Conservation (phyloP, 2,113 vertebrate genomes). For the Melierax canorus region DNA sequence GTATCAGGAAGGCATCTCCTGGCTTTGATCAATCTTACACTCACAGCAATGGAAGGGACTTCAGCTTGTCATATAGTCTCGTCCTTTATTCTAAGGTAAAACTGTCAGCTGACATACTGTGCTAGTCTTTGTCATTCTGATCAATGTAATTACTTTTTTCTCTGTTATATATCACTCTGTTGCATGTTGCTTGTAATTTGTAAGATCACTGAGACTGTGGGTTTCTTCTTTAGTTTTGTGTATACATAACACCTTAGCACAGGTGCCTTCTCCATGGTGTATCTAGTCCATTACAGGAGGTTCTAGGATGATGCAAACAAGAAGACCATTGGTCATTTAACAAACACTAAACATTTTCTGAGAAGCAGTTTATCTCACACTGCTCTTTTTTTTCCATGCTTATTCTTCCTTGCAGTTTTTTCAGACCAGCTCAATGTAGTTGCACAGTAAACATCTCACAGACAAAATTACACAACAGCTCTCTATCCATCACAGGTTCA, state of each 20-base stretch:
- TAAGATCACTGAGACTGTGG: background rate
- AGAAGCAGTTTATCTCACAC: background rate
- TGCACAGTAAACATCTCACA: background rate
- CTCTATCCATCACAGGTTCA: background rate
- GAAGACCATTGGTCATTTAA: background rate
- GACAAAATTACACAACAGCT: background rate
- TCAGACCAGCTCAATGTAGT: background rate
- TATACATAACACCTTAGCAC: background rate
- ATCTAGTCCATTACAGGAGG: background rate
- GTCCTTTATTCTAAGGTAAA: background rate
- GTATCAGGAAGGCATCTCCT: background rate
- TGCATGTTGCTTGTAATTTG: background rate
- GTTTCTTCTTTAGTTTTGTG: background rate
- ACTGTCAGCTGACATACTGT: background rate
- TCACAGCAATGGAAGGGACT: background rate
- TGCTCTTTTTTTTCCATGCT: background rate
- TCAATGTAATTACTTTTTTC: background rate
- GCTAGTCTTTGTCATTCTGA: background rate
- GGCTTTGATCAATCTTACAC: background rate
- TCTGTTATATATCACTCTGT: background rate
- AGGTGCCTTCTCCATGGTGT: background rate
- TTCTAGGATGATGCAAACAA: background rate
- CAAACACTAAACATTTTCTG: background rate
- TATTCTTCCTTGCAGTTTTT: background rate
- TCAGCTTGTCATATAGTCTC: background rate